phyloP scores from a whole-genome alignment of 2,888 invertebrate genomes.

The Pycnomerus fuliginosus region DNA sequence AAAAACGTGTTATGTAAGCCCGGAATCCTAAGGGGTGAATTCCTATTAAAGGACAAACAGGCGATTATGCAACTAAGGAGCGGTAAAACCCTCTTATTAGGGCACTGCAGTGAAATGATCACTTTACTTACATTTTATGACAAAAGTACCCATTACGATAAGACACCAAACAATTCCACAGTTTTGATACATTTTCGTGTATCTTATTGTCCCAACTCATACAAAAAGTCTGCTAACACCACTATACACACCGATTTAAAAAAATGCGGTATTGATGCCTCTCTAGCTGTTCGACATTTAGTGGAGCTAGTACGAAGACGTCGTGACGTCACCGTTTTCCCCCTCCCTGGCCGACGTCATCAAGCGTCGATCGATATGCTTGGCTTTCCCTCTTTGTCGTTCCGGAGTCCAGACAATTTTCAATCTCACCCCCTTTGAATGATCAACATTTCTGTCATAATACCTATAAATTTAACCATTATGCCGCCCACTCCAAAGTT shows the following conservation, averaged over 20 bases:
- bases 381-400: too few relatives aligned
- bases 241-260: slow-evolving; percentile 19
- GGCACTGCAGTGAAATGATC: not conserved
- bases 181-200: slow-evolving; percentile 16
- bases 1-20: too few relatives aligned
- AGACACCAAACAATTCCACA: slow-evolving; percentile 7
- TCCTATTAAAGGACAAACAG: too few relatives aligned
- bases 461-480: too few relatives aligned
- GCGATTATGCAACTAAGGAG: too few relatives aligned
- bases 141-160: slow-evolving; percentile 9
- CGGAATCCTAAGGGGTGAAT: too few relatives aligned
- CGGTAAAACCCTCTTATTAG: too few relatives aligned
- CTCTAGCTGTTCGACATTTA: slow-evolving; percentile 26
- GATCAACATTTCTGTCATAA: too few relatives aligned
- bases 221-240: slow-evolving; percentile 14
- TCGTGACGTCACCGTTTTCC: slow-evolving; percentile 21
- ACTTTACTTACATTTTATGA: slow-evolving; percentile 19
- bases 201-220: slow-evolving; percentile 26
- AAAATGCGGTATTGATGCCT: slow-evolving; percentile 23
- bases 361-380: slow-evolving; percentile 24
- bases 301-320: slow-evolving; percentile 19
- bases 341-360: slow-evolving; percentile 20
- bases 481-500: too few relatives aligned
- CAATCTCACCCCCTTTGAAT: too few relatives aligned
- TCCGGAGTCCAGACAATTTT: too few relatives aligned